Conservation (phyloP, 2,888 invertebrate species). For the Eupithecia abbreviata region DNA sequence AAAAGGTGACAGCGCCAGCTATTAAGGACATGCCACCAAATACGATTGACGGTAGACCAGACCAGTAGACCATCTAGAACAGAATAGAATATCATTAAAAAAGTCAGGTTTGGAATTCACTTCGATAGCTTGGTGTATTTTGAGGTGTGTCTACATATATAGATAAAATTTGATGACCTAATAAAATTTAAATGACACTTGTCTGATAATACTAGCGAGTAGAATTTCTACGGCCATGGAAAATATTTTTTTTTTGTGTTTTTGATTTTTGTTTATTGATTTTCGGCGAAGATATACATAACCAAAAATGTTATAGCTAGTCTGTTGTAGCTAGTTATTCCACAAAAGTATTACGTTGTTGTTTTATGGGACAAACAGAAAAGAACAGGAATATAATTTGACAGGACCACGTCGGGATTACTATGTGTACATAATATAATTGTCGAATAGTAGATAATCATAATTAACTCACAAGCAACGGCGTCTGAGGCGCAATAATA, state of each 20-base stretch:
- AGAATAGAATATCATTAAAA: background rate
- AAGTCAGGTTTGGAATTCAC: background rate
- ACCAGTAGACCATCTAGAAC: constrained; percentile 65
- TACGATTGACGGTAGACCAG: constrained; percentile 66
- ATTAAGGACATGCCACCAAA: constrained; percentile 64
- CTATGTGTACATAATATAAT: background rate
- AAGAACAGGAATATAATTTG: background rate
- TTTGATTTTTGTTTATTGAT: too few relatives aligned
- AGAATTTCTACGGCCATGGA: too few relatives aligned
- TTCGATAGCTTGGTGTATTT: background rate
- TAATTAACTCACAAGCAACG: constrained; percentile 80
- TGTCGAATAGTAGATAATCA: background rate
- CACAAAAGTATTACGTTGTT: too few relatives aligned
- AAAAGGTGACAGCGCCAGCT: constrained; percentile 63
- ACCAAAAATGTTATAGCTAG: too few relatives aligned
- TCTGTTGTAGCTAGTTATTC: too few relatives aligned
- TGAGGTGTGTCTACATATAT: background rate
- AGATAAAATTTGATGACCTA: too few relatives aligned
- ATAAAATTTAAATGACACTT: too few relatives aligned
- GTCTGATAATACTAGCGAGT: too few relatives aligned
- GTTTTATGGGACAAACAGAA: background rate
- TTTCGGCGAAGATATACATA: too few relatives aligned
- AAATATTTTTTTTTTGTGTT: too few relatives aligned
- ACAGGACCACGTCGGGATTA: background rate
- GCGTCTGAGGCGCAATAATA: constrained; percentile 86